Evolutionary conservation across 2,888 invertebrate species (phyloP), one percentile per base, ranked within the genome.

Genomic region (Phalangium opilio): DNA sequence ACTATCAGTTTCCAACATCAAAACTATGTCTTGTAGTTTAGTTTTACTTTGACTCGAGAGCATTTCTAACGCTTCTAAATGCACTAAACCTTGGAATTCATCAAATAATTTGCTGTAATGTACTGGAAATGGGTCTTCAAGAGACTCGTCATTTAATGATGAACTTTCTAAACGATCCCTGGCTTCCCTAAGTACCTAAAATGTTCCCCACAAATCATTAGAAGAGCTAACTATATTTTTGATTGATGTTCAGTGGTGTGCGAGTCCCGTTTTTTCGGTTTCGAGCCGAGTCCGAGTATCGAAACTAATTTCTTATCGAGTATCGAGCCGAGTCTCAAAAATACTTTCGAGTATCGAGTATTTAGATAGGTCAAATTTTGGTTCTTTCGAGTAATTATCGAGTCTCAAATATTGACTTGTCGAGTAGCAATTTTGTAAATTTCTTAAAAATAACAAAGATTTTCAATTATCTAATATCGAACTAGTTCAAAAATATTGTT

Each of bases 51-150:
- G 84, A 55, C 77, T 79, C 0, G 89, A 87, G 2, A 91, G 67
- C 77, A 90, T 85, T 68, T 91, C 89, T 40, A 91, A 65, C 0
- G 90, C 90, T 70, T 91, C 91, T 50, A 89, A 69, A 63, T 90
- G 86, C 0, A 87, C 83, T 45, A 90, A 67, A 11, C 83, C 89
- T 70, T 86, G 84, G 67, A 77, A 81, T 66, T 87, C 83, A 68
- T 89, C 89, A 64, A 89, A 87, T 36, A 86, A 67, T 19, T 45
- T 77, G 73, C 67, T 85, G 58, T 62, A 66, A 50, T 63, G 83
- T 63, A 83, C 82, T 58, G 82, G 79, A 4, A 75, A 66, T 58
- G 73, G 73, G 51, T 71, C 67, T 34, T 68, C 65, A 35, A 63
- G 58, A 55, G 70, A 61, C 50, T 66, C 66, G 47, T 70, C 64